Conservation (phyloP, 2,888 invertebrate species). For the Torymus auratus region DNA sequence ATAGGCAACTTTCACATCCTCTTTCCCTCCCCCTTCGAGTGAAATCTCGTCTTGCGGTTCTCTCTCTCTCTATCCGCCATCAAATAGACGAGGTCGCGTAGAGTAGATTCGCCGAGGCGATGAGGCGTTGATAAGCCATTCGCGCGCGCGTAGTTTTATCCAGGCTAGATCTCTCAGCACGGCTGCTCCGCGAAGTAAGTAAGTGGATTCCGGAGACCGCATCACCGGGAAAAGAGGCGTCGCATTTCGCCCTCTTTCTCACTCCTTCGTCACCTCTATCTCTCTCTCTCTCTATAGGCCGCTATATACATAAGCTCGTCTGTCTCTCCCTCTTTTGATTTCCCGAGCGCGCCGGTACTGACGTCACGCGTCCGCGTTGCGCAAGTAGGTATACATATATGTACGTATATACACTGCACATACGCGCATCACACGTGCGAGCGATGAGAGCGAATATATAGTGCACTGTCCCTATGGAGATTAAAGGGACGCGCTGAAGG, state of each 20-base stretch:
- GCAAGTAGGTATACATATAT: constrained; percentile 1
- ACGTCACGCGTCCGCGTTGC: constrained; percentile 15
- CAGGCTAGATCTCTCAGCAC: constrained; percentile 21
- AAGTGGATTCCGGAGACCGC: constrained; percentile 12
- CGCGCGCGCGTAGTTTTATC: not conserved
- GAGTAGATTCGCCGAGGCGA: not conserved
- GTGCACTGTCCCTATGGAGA: not conserved
- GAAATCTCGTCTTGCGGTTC: constrained; percentile 13
- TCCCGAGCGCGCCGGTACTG: not conserved
- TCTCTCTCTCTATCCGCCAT: no score
- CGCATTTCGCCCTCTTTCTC: no score
- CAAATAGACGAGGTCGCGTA: not conserved
- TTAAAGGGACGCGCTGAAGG: constrained; percentile 2
- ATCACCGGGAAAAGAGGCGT: no score
- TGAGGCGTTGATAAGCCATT: not conserved
- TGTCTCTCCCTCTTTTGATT: not conserved
- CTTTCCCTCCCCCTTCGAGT: constrained; percentile 1
- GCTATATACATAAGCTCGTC: not conserved
- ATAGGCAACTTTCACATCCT: constrained; percentile 20
- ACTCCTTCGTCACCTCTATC: no score
- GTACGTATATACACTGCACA: not conserved
- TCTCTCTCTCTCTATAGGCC: no score
- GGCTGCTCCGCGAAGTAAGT: not conserved
- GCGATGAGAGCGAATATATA: no score
- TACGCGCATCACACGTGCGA: no score